Evolutionary conservation across 2,113 vertebrate genomes (phyloP), one percentile per base, ranked within the genome.

Genomic region (Mesitornis unicolor): DNA sequence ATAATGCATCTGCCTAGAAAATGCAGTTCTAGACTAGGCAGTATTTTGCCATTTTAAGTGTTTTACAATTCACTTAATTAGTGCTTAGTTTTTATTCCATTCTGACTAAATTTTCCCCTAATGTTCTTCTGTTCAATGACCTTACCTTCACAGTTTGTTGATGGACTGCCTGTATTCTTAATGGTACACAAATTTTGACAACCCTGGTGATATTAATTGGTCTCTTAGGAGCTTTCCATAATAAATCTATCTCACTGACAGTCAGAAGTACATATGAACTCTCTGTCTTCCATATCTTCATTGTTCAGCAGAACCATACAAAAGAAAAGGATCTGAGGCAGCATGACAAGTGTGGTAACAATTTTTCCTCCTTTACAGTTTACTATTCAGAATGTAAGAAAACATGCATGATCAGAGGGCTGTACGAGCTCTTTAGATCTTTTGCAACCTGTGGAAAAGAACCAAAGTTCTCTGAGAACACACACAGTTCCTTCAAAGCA

Each of bases 101-200:
- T 71, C 54, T 87, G 38, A 83, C 70, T 88, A 76, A 81, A 71
- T 76, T 92, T 93, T 90, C 56, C 29, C 69, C 19, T 64, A 47
- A 47, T 80, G 76, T 90, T 93, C 38, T n/a, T 79, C 38, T 93
- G 76, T 93, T 95, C 67, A 71, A 38, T 92, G 96, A 97, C 87
- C 92, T 94, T 95, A 87, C 65, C 45, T 96, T 92, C 79, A 61
- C 47, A 45, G 54, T 36, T 25, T 31, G 4, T 94, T 47, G 19
- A 95, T 84, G 82, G 83, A 53, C 70, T 95, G 77, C 51, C 56
- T 89, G 35, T 89, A 87, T 90, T 94, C 83, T 96, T 96, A 82
- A 90, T 95, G 92, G 83, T 82, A 93, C 92, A 61, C 13, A 31
- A 95, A 94, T 95, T 97, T 97, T 97, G 93, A 95, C 97, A 97